These are phyloP conservation scores for Diceros bicornis DNA, from an alignment of 2,797 vertebrate genomes.

Conservation along the genomic window DNA sequence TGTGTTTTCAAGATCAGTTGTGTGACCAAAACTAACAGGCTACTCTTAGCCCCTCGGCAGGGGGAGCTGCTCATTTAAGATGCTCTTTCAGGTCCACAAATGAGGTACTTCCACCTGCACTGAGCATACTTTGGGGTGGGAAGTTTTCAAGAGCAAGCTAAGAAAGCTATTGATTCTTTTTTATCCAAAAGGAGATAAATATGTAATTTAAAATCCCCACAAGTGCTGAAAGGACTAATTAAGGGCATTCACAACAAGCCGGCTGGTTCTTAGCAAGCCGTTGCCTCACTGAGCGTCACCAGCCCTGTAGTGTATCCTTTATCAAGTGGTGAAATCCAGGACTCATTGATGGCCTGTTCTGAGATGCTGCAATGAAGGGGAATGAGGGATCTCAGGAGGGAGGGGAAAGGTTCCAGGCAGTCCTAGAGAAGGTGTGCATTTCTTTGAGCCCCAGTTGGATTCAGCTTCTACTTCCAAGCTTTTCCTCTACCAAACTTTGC, in stretches of 20 bases:
- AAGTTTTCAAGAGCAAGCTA: slow-evolving; percentile 49
- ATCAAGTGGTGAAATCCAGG: neutral
- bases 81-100: neutral
- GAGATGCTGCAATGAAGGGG: neutral
- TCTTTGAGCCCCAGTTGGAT: neutral
- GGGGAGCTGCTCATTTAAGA: slow-evolving; percentile 28
- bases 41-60: neutral
- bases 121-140: neutral
- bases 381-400: neutral
- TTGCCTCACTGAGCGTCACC: neutral
- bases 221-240: neutral
- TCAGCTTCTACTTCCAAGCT: neutral
- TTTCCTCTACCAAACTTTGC: neutral
- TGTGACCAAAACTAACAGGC: neutral
- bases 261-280: neutral
- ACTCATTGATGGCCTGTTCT: neutral
- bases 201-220: neutral
- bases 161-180: slow-evolving; percentile 44
- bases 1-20: neutral
- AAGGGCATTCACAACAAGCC: neutral
- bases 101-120: neutral
- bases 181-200: slow-evolving; percentile 63
- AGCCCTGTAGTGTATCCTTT: neutral
- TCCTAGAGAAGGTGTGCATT: neutral
- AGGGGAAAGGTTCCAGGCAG: neutral